These are phyloP conservation scores for Crotalus horridus DNA, from an alignment of 2,113 vertebrate genomes.

Conservation along the genomic window DNA sequence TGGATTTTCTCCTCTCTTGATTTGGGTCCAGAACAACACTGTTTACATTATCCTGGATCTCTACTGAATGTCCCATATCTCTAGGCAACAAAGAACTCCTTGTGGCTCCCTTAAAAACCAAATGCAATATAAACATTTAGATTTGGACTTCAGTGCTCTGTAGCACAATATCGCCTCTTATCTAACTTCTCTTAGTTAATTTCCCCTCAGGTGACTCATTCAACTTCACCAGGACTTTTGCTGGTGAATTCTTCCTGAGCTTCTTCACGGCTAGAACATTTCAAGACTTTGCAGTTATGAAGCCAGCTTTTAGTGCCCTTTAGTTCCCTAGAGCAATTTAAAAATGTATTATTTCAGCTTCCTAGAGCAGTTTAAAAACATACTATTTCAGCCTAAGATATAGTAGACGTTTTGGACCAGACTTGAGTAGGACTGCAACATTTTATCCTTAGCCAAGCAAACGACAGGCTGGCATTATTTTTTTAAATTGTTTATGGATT, in stretches of 20 bases:
- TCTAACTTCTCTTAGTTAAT: not conserved
- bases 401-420: not conserved
- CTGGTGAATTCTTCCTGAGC: not conserved
- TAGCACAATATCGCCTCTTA: not conserved
- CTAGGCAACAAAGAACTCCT: not conserved
- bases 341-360: not conserved
- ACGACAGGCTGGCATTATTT: not conserved
- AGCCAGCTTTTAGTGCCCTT: not conserved
- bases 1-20: not conserved
- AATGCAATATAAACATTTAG: not conserved
- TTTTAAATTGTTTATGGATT: not conserved
- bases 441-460: not conserved
- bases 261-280: not conserved
- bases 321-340: not conserved
- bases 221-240: not conserved
- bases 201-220: not conserved
- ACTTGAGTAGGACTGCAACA: not conserved
- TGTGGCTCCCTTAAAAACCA: not conserved
- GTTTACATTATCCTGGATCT: not conserved
- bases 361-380: not conserved
- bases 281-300: not conserved
- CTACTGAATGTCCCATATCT: not conserved
- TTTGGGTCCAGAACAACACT: not conserved
- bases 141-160: not conserved
- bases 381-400: not conserved